Evolutionary conservation across 2,113 vertebrate species (phyloP).

Genomic region (Leucoraja erinaceus): DNA sequence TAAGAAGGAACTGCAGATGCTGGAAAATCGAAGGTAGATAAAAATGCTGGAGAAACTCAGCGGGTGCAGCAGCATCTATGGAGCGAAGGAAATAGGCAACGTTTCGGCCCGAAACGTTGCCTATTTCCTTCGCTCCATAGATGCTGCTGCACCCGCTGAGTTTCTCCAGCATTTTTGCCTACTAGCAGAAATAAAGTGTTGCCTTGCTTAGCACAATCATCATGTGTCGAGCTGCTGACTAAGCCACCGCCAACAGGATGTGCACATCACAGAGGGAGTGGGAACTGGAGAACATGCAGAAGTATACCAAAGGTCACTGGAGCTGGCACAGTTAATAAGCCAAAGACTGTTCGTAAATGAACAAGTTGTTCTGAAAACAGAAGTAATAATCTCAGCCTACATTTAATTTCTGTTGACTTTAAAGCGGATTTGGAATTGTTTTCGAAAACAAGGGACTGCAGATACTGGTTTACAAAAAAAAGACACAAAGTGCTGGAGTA

Average conservation of each 20-base stretch:
- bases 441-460: too few relatives aligned
- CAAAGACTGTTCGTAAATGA: neutral
- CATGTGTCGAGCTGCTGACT: neutral
- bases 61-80: too few relatives aligned
- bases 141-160: too few relatives aligned
- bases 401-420: slow-evolving; percentile 16
- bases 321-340: neutral
- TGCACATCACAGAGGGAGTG: neutral
- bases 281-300: neutral
- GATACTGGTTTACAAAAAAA: too few relatives aligned
- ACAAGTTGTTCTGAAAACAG: neutral
- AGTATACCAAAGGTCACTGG: neutral
- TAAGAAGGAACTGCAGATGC: too few relatives aligned
- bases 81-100: too few relatives aligned
- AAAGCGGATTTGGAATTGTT: neutral
- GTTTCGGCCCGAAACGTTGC: too few relatives aligned
- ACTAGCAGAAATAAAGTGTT: neutral
- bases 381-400: neutral
- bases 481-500: too few relatives aligned
- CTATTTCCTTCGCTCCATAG: too few relatives aligned
- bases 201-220: neutral
- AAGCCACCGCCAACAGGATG: neutral
- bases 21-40: too few relatives aligned
- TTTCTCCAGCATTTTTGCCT: too few relatives aligned
- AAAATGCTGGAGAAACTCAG: too few relatives aligned